Conservation (phyloP, 2,888 invertebrate species). For the Priocnemis perturbator region DNA sequence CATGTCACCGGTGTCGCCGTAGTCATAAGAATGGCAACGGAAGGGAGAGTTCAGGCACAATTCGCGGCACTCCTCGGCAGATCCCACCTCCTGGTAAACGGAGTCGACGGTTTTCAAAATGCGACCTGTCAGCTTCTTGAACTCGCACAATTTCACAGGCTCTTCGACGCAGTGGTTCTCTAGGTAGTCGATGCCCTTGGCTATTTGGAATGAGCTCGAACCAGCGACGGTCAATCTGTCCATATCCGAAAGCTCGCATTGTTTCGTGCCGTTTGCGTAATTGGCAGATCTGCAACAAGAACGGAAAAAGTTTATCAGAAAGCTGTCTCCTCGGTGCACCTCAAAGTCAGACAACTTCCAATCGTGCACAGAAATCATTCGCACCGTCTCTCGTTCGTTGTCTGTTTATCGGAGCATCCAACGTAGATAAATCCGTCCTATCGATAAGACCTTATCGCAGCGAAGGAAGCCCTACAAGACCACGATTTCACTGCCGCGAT, state of each 20-base stretch:
- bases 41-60: slow-evolving; percentile 91
- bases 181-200: slow-evolving; percentile 84
- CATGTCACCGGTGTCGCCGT: slow-evolving; percentile 94
- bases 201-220: slow-evolving; percentile 83
- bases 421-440: too few relatives aligned
- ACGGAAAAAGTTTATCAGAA: neutral
- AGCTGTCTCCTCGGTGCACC: too few relatives aligned
- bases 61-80: slow-evolving; percentile 91
- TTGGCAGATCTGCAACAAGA: slow-evolving; percentile 87
- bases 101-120: slow-evolving; percentile 96
- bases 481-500: neutral
- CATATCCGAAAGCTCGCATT: slow-evolving; percentile 93
- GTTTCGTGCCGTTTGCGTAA: slow-evolving; percentile 89
- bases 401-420: too few relatives aligned
- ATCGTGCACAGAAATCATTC: too few relatives aligned
- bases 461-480: neutral
- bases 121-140: slow-evolving; percentile 91
- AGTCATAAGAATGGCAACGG: slow-evolving; percentile 94
- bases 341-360: too few relatives aligned
- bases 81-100: slow-evolving; percentile 92
- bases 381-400: too few relatives aligned
- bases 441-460: too few relatives aligned
- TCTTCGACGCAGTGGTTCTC: slow-evolving; percentile 96
- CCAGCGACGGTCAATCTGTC: slow-evolving; percentile 92
- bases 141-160: slow-evolving; percentile 95